phyloP scores from a whole-genome alignment of 2,888 invertebrate genomes.

The Sclerodermus sp. region DNA sequence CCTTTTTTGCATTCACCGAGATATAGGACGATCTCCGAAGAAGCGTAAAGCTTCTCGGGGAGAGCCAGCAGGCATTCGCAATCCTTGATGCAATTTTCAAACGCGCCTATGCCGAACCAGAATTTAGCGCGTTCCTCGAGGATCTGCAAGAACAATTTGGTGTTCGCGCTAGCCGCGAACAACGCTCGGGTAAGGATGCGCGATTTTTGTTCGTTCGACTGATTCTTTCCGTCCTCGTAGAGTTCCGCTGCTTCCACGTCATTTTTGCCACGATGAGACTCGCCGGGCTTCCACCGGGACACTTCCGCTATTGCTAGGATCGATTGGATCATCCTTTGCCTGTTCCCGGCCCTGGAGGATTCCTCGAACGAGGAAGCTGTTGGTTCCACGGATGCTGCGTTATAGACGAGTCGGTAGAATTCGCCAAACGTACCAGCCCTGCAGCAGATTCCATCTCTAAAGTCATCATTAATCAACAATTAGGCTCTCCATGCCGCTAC shows the following conservation, averaged over 20 bases:
- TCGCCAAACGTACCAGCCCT: constrained; percentile 22
- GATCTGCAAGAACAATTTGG: constrained; percentile 31
- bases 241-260: constrained; percentile 29
- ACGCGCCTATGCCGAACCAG: constrained; percentile 30
- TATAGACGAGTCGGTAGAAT: constrained; percentile 27
- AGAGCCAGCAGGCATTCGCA: constrained; percentile 37
- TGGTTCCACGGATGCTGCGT: constrained; percentile 22
- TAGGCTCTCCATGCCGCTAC: no score
- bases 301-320: constrained; percentile 32
- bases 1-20: constrained; percentile 22
- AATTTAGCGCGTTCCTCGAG: constrained; percentile 34
- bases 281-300: constrained; percentile 22
- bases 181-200: constrained; percentile 38
- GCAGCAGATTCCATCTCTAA: background rate
- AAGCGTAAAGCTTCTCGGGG: constrained; percentile 16
- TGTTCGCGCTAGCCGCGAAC: constrained; percentile 33
- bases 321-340: constrained; percentile 39
- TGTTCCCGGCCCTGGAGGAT: constrained; percentile 30
- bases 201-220: constrained; percentile 7
- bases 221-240: constrained; percentile 16
- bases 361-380: constrained; percentile 23
- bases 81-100: constrained; percentile 36
- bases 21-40: constrained; percentile 11
- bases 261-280: constrained; percentile 37
- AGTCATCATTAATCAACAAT: no score